Conservation (phyloP, 1,140 invertebrate genomes). For the Tetranychus urticae region DNA sequence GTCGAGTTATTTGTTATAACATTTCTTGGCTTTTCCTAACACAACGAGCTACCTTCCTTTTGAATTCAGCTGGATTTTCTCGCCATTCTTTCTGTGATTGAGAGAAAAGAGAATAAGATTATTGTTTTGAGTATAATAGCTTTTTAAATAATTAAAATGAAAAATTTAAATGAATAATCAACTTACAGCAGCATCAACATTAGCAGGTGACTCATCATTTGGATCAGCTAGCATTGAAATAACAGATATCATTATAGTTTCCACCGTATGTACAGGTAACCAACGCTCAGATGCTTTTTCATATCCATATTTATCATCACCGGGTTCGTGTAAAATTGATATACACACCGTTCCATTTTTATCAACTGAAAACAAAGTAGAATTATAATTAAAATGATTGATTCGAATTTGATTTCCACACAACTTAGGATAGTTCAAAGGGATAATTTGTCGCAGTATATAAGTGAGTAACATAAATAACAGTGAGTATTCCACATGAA, state of each 20-base stretch:
- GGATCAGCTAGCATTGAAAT: conserved; percentile 99
- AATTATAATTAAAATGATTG: neutral
- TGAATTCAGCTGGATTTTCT: conserved; percentile 88
- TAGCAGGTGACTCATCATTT: conserved; percentile 97
- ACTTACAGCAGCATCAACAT: conserved; percentile 96
- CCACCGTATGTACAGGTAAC: conserved; percentile 96
- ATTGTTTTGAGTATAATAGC: too few relatives aligned
- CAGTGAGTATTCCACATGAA: conserved; percentile 17
- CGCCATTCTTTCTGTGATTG: conserved; percentile 83
- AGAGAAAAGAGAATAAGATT: neutral
- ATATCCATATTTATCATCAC: conserved; percentile 98
- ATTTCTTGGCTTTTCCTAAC: conserved; percentile 89
- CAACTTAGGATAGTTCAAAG: neutral
- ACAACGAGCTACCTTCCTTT: conserved; percentile 85
- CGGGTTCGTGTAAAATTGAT: conserved; percentile 96
- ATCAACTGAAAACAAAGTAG: conserved; percentile 32
- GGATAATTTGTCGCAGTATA: neutral
- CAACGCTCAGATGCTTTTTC: conserved; percentile 96
- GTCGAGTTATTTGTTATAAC: neutral
- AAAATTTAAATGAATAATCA: conserved; percentile 1
- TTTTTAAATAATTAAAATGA: too few relatives aligned
- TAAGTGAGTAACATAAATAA: neutral
- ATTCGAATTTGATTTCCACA: neutral
- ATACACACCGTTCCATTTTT: conserved; percentile 98
- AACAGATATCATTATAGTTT: conserved; percentile 95